Evolutionary conservation across 2,113 vertebrate genomes (phyloP).

Genomic region (Strigops habroptila): DNA sequence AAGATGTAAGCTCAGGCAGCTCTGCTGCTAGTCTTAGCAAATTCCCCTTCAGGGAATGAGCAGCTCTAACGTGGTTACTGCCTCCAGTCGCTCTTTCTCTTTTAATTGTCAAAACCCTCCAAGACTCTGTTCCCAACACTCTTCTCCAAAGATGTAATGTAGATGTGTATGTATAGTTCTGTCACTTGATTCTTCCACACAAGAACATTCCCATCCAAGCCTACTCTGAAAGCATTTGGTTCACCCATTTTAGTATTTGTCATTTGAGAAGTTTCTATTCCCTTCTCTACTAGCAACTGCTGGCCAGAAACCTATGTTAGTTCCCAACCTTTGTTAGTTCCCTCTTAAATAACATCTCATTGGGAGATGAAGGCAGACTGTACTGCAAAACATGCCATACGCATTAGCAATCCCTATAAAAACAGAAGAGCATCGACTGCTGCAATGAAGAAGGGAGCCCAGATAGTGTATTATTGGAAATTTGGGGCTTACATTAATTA

Average conservation of each 20-base stretch:
- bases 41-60: not conserved
- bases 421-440: not conserved
- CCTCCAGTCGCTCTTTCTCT: not conserved
- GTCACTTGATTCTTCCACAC: not conserved
- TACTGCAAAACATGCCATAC: not conserved
- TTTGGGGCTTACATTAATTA: not conserved
- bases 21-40: not conserved
- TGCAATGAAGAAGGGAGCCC: not conserved
- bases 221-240: not conserved
- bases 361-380: not conserved
- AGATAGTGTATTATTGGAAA: not conserved
- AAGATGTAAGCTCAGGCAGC: not conserved
- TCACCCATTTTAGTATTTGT: constrained; percentile 27
- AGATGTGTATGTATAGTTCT: not conserved
- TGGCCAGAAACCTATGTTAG: not conserved
- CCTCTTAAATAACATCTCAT: not conserved
- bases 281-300: not conserved
- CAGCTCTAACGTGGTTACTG: not conserved
- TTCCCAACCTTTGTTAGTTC: not conserved
- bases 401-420: not conserved
- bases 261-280: constrained; percentile 32
- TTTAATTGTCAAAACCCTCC: not conserved
- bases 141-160: not conserved
- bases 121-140: not conserved
- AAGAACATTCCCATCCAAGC: not conserved